Conservation (phyloP, 2,797 vertebrate species). For the Vultur gryphus region DNA sequence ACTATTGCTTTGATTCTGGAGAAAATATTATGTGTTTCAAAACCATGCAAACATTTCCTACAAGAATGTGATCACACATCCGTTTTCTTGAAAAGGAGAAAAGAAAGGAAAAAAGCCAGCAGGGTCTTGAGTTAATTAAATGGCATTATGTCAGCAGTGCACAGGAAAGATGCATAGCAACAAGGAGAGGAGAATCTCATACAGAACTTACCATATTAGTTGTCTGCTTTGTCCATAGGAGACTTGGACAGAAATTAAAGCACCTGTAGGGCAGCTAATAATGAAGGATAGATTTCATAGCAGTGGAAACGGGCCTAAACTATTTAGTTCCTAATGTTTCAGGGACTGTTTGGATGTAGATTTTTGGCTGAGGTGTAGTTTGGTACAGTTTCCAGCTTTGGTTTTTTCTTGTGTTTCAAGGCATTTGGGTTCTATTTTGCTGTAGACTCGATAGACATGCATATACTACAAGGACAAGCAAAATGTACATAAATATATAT, state of each 20-base stretch:
- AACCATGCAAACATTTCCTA: background rate
- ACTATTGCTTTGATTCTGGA: background rate
- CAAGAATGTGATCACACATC: background rate
- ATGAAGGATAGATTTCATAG: background rate
- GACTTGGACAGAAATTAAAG: constrained; percentile 18
- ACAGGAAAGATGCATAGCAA: background rate
- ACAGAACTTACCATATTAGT: background rate
- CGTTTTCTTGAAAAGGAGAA: background rate
- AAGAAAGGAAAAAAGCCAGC: background rate
- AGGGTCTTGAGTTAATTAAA: background rate
- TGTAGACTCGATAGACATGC: background rate
- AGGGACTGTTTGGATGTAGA: background rate
- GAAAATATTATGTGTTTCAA: background rate
- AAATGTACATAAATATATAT: background rate
- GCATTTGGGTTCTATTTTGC: background rate
- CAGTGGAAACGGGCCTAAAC: background rate
- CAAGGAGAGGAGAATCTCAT: background rate
- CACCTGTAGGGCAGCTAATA: background rate
- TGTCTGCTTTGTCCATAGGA: background rate
- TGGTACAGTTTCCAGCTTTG: background rate
- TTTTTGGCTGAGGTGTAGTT: background rate
- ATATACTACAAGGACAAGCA: background rate
- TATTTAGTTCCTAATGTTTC: background rate
- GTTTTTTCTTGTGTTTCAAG: background rate
- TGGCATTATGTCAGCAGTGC: background rate